phyloP scores from a whole-genome alignment of 2,888 invertebrate species.

The Augiades crinisus region DNA sequence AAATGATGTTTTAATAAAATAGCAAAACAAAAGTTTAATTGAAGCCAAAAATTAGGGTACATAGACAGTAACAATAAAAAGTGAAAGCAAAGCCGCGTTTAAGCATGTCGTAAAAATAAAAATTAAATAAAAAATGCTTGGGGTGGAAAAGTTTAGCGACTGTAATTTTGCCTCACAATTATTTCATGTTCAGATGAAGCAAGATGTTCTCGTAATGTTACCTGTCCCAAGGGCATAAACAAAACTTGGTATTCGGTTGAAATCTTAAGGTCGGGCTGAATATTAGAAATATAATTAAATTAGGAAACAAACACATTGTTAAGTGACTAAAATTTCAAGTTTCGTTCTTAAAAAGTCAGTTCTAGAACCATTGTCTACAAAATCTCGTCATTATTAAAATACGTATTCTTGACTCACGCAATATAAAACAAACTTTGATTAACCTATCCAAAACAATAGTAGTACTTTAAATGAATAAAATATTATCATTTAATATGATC shows the following conservation, averaged over 20 bases:
- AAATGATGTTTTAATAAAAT: constrained; percentile 73
- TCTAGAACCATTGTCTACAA: too few relatives aligned
- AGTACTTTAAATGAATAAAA: constrained; percentile 1
- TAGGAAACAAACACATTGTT: neutral
- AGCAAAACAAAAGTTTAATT: constrained; percentile 67
- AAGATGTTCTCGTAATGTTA: constrained; percentile 59
- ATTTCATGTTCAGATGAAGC: constrained; percentile 59
- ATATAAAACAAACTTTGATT: neutral
- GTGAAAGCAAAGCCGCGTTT: constrained; percentile 79
- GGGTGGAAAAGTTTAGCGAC: constrained; percentile 74
- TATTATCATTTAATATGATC: constrained; percentile 26
- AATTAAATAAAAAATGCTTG: constrained; percentile 78
- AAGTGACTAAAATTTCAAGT: neutral
- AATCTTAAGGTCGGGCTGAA: too few relatives aligned
- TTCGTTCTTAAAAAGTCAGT: too few relatives aligned
- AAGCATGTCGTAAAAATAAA: constrained; percentile 80
- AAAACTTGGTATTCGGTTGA: constrained; percentile 3
- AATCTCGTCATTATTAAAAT: too few relatives aligned
- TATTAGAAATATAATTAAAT: neutral
- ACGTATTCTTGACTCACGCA: neutral
- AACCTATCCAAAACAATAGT: constrained; percentile 13
- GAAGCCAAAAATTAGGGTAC: constrained; percentile 78
- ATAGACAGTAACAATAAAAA: constrained; percentile 79
- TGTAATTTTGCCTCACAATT: constrained; percentile 71
- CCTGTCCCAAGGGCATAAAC: constrained; percentile 56